phyloP scores from a whole-genome alignment of 2,888 invertebrate species.

The Craniophora ligustri region DNA sequence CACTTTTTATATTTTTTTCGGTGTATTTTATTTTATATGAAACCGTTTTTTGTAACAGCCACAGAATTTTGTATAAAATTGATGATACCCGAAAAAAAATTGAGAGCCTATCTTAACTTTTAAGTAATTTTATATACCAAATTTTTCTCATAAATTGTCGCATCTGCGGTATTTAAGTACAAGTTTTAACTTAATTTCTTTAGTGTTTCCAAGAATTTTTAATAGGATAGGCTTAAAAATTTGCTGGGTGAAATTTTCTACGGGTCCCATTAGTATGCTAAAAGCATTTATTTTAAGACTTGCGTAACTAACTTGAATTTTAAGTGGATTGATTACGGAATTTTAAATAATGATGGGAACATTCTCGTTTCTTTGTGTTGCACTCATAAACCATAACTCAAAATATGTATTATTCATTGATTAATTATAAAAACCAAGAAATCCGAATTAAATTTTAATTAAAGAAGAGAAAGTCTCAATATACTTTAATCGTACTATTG shows the following conservation, averaged over 20 bases:
- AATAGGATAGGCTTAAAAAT: constrained; percentile 29
- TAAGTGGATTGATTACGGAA: constrained; percentile 53
- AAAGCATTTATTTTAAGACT: constrained; percentile 47
- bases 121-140: constrained; percentile 11
- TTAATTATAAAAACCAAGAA: too few relatives aligned
- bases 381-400: too few relatives aligned
- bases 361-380: constrained; percentile 4
- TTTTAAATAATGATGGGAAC: constrained; percentile 39
- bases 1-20: constrained; percentile 6
- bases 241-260: constrained; percentile 18
- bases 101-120: constrained; percentile 8
- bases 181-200: constrained; percentile 23
- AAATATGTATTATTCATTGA: too few relatives aligned
- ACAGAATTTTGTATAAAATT: constrained; percentile 13
- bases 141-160: constrained; percentile 26
- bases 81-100: constrained; percentile 17
- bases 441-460: too few relatives aligned
- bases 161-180: constrained; percentile 17
- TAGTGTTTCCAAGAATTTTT: constrained; percentile 21
- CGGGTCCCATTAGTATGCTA: constrained; percentile 48
- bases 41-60: constrained; percentile 4
- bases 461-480: background rate
- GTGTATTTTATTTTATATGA: constrained; percentile 6
- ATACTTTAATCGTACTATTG: too few relatives aligned
- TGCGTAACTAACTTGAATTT: constrained; percentile 47